Conservation (phyloP, 1,140 invertebrate genomes). For the Saccostrea cuccullata region DNA sequence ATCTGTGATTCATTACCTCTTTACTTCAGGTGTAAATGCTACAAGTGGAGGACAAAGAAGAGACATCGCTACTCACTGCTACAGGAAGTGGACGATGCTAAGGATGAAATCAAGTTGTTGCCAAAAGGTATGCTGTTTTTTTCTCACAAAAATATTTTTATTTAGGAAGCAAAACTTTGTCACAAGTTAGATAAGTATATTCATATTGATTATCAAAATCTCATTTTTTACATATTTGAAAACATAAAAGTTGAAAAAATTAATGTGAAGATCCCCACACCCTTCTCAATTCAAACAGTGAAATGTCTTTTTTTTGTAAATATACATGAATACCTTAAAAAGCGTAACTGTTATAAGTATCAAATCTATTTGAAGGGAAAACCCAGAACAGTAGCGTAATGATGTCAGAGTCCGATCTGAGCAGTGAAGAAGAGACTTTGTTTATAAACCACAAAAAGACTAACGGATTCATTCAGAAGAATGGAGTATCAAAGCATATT, state of each 20-base stretch:
- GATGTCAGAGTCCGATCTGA: slow-evolving; percentile 83
- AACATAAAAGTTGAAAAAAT: no score
- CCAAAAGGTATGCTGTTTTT: slow-evolving; percentile 66
- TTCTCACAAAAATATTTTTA: background rate
- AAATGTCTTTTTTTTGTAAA: no score
- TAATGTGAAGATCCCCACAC: no score
- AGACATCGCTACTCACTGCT: slow-evolving; percentile 83
- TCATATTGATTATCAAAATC: no score
- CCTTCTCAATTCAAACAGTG: no score
- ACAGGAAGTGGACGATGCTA: slow-evolving; percentile 80
- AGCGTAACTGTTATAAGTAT: no score
- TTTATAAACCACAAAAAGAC: slow-evolving; percentile 74
- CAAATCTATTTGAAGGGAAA: slow-evolving; percentile 71
- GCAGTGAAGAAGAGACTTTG: slow-evolving; percentile 75
- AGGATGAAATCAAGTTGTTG: slow-evolving; percentile 73
- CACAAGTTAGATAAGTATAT: no score
- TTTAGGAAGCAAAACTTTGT: no score
- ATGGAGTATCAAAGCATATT: slow-evolving; percentile 67
- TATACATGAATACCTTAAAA: no score
- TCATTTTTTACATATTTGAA: no score
- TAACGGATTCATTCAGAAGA: slow-evolving; percentile 71
- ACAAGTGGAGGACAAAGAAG: slow-evolving; percentile 77
- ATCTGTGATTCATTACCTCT: no score
- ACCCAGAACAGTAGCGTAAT: slow-evolving; percentile 81
- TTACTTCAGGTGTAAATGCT: slow-evolving; percentile 53